phyloP scores from a whole-genome alignment of 2,113 vertebrate species.

The Urocolius indicus region DNA sequence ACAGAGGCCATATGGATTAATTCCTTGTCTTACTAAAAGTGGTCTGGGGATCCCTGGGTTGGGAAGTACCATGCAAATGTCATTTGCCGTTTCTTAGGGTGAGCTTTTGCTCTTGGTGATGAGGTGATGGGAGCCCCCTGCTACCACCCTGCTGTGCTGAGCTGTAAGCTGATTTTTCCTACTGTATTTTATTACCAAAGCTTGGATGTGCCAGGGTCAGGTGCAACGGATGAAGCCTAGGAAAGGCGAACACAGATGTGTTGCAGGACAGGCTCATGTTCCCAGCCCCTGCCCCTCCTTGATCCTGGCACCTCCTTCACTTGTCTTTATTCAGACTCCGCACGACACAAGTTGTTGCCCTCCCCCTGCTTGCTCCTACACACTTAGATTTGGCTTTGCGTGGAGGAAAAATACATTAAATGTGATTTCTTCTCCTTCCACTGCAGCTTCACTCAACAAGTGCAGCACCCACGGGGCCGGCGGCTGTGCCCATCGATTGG shows the following conservation, averaged over 20 bases:
- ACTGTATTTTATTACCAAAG: neutral
- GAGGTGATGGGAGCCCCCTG: too few relatives aligned
- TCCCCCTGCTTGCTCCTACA: too few relatives aligned
- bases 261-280: rapidly evolving
- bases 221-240: rapidly evolving
- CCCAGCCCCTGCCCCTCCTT: rapidly evolving
- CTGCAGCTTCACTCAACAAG: neutral
- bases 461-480: neutral
- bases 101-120: too few relatives aligned
- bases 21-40: neutral
- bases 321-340: neutral
- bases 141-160: too few relatives aligned
- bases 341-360: neutral
- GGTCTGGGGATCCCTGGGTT: neutral
- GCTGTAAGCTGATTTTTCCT: rapidly evolving
- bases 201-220: rapidly evolving
- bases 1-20: rapidly evolving
- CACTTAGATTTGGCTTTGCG: neutral
- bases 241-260: too few relatives aligned
- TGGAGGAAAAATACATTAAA: rapidly evolving
- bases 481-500: conserved; percentile 74
- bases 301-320: neutral
- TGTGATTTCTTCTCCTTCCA: rapidly evolving
- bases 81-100: neutral
- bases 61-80: rapidly evolving